A percentile compares a stretch with the other conserved stretches of the same genome.
These are phyloP conservation scores for Meloidogyne hapla DNA, from an alignment of 1,140 invertebrate genomes.

Conservation along the genomic window DNA sequence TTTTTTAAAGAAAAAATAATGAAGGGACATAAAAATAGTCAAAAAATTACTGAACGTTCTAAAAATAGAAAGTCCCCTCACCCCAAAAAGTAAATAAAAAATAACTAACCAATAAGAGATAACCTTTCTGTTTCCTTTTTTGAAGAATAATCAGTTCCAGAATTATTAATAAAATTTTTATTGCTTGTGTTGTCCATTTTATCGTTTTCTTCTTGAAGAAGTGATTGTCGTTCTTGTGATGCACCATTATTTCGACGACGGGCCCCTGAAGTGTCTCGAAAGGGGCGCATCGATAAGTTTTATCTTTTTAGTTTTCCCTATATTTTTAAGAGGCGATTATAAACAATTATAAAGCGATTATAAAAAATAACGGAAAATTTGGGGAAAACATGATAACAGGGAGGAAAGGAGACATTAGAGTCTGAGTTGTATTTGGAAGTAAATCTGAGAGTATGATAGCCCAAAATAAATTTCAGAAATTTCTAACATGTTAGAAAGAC, in stretches of 20 bases:
- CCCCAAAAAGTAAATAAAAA: not conserved
- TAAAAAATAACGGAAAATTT: not conserved
- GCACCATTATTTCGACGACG: not conserved
- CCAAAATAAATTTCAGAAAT: too few species aligned
- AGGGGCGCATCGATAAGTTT: constrained; percentile 1
- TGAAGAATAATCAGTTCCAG: not conserved
- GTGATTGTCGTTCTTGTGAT: constrained; percentile 2
- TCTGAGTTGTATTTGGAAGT: too few species aligned
- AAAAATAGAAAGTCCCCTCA: not conserved
- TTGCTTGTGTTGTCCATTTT: not conserved
- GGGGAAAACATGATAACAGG: too few species aligned
- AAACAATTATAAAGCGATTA: not conserved
- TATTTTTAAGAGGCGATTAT: too few species aligned
- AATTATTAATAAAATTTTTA: not conserved
- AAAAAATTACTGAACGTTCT: too few species aligned
- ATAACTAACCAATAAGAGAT: not conserved
- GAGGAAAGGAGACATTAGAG: too few species aligned
- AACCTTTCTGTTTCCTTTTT: not conserved
- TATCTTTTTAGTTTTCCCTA: not conserved
- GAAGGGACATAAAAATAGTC: too few species aligned
- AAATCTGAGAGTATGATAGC: too few species aligned
- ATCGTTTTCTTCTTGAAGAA: not conserved
- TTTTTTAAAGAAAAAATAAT: too few species aligned
- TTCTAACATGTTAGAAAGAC: too few species aligned
- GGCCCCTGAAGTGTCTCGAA: not conserved